These are phyloP conservation scores for Acronicta alni DNA, from an alignment of 2,888 invertebrate genomes.

Conservation along the genomic window DNA sequence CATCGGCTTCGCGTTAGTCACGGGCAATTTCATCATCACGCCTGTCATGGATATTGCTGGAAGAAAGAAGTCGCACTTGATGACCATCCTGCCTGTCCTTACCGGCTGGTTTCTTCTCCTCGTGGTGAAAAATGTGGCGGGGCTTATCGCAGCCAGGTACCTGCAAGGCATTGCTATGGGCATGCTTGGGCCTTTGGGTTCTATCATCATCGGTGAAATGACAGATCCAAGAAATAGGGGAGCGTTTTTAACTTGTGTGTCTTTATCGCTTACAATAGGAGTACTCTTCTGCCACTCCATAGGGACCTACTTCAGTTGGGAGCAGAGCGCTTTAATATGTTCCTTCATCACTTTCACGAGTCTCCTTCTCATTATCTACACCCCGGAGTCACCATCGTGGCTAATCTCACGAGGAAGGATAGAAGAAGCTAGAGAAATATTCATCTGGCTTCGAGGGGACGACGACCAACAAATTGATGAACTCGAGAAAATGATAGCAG, in stretches of 20 bases:
- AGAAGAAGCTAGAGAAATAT: slow-evolving; percentile 88
- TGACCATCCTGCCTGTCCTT: slow-evolving; percentile 87
- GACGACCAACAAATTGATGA: slow-evolving; percentile 78
- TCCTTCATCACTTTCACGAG: slow-evolving; percentile 85
- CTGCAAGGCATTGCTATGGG: slow-evolving; percentile 89
- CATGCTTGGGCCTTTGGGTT: slow-evolving; percentile 86
- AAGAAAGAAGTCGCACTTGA: slow-evolving; percentile 86
- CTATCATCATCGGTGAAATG: slow-evolving; percentile 90
- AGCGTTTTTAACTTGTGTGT: slow-evolving; percentile 89
- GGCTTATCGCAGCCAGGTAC: slow-evolving; percentile 86
- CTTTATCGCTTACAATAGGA: slow-evolving; percentile 90
- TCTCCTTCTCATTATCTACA: slow-evolving; percentile 85
- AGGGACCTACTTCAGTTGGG: slow-evolving; percentile 90
- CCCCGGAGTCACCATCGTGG: slow-evolving; percentile 92
- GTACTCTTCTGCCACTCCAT: slow-evolving; percentile 90
- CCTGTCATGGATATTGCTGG: slow-evolving; percentile 88
- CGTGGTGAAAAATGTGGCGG: slow-evolving; percentile 79
- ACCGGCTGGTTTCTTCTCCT: slow-evolving; percentile 90
- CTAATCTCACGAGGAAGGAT: slow-evolving; percentile 88
- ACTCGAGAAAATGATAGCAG: slow-evolving; percentile 82
- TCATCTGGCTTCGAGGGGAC: slow-evolving; percentile 89
- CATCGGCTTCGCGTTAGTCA: slow-evolving; percentile 89
- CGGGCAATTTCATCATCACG: slow-evolving; percentile 89
- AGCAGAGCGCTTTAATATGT: slow-evolving; percentile 87
- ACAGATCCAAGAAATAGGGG: slow-evolving; percentile 90